A percentile compares a stretch with the other conserved stretches of the same genome.
Conservation (phyloP, 2,113 vertebrate species). For the Tyto alba region DNA sequence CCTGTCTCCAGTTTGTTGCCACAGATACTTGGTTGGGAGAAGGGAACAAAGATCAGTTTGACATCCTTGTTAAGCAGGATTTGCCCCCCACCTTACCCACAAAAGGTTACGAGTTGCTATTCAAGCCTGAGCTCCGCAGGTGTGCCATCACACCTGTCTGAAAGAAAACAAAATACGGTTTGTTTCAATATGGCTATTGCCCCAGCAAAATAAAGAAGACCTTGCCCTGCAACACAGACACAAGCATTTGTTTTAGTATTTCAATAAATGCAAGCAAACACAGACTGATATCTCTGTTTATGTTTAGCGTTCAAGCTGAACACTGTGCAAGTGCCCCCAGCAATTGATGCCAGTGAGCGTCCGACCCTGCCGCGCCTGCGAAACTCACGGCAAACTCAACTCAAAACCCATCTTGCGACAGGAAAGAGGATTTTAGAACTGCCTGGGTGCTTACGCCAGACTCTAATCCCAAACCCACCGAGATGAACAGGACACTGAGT, state of each 20-base stretch:
- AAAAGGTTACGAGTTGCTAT: conserved; percentile 40
- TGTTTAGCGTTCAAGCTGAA: not conserved
- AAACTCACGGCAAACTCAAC: not conserved
- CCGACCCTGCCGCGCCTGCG: not conserved
- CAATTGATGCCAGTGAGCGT: not conserved
- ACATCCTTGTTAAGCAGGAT: conserved; percentile 80
- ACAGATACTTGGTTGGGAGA: conserved; percentile 58
- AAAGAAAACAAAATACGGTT: conserved; percentile 66
- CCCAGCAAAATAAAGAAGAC: conserved; percentile 46
- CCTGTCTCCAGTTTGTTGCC: conserved; percentile 46
- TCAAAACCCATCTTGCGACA: not conserved
- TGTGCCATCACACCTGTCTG: conserved; percentile 73
- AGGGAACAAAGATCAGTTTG: conserved; percentile 58
- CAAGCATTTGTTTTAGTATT: conserved; percentile 49
- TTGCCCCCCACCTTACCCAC: conserved; percentile 52
- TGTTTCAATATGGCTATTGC: conserved; percentile 50
- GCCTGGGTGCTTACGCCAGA: not conserved
- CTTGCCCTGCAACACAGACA: conserved; percentile 36
- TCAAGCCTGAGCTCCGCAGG: conserved; percentile 57
- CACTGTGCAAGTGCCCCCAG: not conserved
- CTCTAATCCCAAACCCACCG: not conserved
- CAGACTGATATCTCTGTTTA: not conserved
- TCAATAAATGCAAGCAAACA: conserved; percentile 50
- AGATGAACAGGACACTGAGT: not conserved
- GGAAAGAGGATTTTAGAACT: not conserved